Conservation (phyloP, 1,140 invertebrate species). For the Drosophila rhopaloa region DNA sequence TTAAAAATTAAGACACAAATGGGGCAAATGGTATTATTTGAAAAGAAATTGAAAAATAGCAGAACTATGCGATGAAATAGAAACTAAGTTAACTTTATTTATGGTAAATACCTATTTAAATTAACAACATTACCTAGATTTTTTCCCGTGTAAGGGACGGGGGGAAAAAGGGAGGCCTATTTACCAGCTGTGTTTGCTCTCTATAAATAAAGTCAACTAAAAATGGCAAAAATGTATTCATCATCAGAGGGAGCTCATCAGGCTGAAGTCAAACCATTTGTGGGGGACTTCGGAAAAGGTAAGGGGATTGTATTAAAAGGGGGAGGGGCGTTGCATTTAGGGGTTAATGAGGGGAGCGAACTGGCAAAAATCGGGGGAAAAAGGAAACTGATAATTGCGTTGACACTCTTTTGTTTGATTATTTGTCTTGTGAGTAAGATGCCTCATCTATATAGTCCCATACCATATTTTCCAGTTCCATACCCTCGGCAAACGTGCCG, state of each 20-base stretch:
- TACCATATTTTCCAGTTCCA: slow-evolving; percentile 7
- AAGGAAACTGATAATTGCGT: slow-evolving; percentile 56
- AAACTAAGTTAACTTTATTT: too few relatives aligned
- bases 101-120: too few relatives aligned
- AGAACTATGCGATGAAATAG: too few relatives aligned
- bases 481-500: slow-evolving; percentile 10
- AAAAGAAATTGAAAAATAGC: too few relatives aligned
- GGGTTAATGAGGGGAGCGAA: background rate
- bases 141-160: slow-evolving; percentile 10
- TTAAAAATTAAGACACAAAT: background rate
- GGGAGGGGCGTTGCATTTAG: background rate
- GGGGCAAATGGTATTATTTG: too few relatives aligned
- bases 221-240: slow-evolving; percentile 69
- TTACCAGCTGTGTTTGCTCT: slow-evolving; percentile 73
- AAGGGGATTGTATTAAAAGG: background rate
- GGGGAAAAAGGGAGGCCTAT: slow-evolving; percentile 4
- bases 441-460: slow-evolving; percentile 3
- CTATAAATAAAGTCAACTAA: slow-evolving; percentile 74
- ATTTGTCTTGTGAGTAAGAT: slow-evolving; percentile 17
- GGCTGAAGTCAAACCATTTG: slow-evolving; percentile 38
- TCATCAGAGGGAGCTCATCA: slow-evolving; percentile 30
- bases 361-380: slow-evolving; percentile 8
- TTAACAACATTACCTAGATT: background rate
- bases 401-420: slow-evolving; percentile 56
- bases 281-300: slow-evolving; percentile 2